Percentiles rank a stretch among this genome's conserved stretches.
These are phyloP conservation scores for Clusia tigrina DNA, from an alignment of 2,888 invertebrate species.

Conservation along the genomic window DNA sequence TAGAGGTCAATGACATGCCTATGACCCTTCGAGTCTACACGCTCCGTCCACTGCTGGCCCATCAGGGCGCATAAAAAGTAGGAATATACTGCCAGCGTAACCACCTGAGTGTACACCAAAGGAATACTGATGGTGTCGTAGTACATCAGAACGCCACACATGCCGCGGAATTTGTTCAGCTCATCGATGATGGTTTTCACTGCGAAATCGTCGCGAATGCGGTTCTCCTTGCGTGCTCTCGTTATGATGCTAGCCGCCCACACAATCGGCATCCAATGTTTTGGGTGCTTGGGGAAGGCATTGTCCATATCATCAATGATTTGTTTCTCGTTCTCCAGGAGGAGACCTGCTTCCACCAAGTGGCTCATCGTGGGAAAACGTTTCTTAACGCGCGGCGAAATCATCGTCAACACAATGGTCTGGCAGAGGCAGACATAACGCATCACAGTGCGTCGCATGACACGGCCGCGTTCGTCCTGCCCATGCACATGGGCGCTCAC, in stretches of 20 bases:
- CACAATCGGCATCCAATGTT: slow-evolving; percentile 89
- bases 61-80: slow-evolving; percentile 86
- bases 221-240: slow-evolving; percentile 83
- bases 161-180: slow-evolving; percentile 80
- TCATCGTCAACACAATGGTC: slow-evolving; percentile 84
- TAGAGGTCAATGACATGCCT: slow-evolving; percentile 76
- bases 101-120: slow-evolving; percentile 86
- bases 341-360: slow-evolving; percentile 81
- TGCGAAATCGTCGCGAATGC: slow-evolving; percentile 89
- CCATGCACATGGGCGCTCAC: slow-evolving; percentile 83
- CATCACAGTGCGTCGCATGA: slow-evolving; percentile 82
- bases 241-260: slow-evolving; percentile 91
- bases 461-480: slow-evolving; percentile 81
- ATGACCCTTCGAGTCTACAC: slow-evolving; percentile 61
- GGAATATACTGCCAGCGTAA: slow-evolving; percentile 86
- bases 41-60: slow-evolving; percentile 84
- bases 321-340: slow-evolving; percentile 79
- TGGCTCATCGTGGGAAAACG: slow-evolving; percentile 85
- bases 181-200: slow-evolving; percentile 89
- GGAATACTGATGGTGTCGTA: slow-evolving; percentile 80
- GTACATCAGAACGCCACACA: slow-evolving; percentile 76
- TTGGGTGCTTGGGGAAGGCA: slow-evolving; percentile 83
- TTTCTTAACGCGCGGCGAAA: slow-evolving; percentile 86
- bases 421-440: slow-evolving; percentile 84
- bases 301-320: slow-evolving; percentile 78